A percentile compares a stretch with the other conserved stretches of the same genome.
phyloP scores from a whole-genome alignment of 2,888 invertebrate species.

The Drosophila aldrichi region DNA sequence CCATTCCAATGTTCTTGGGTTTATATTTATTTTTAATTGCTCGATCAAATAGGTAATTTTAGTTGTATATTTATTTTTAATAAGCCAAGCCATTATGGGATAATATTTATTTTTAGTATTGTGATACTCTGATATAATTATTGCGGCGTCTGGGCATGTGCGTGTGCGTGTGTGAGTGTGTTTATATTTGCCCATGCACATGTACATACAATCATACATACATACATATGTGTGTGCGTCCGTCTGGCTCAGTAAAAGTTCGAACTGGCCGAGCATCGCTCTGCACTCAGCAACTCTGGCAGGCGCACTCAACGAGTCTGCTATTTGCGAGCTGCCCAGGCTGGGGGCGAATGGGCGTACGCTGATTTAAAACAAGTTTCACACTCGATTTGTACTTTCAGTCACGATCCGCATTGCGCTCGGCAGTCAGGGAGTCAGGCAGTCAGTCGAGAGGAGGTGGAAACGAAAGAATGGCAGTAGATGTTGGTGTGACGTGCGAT shows the following conservation, averaged over 20 bases:
- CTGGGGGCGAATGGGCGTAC: conserved; percentile 45
- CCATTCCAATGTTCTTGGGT: background rate
- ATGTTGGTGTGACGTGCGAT: conserved; percentile 16
- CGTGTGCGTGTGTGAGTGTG: background rate
- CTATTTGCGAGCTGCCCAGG: conserved; percentile 23
- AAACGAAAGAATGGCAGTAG: conserved; percentile 4
- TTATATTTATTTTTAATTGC: background rate
- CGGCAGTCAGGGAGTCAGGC: background rate
- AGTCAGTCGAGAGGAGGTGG: background rate
- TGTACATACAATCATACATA: too few species aligned
- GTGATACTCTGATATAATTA: conserved; percentile 1
- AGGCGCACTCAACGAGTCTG: conserved; percentile 8
- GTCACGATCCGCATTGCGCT: conserved; percentile 53
- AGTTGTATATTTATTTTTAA: conserved; percentile 5
- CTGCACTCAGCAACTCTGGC: conserved; percentile 20
- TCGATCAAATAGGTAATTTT: background rate
- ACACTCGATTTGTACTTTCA: conserved; percentile 45
- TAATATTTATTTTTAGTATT: conserved; percentile 10
- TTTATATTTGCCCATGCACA: background rate
- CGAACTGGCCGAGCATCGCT: conserved; percentile 77
- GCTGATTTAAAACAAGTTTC: conserved; percentile 65
- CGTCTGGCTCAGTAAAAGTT: conserved; percentile 56
- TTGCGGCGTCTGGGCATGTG: too few species aligned
- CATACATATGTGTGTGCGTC: background rate
- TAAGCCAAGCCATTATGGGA: conserved; percentile 3